Base-by-base conservation (phyloP, 2,888 invertebrate genomes). In the Cheiracanthium punctorium region DNA sequence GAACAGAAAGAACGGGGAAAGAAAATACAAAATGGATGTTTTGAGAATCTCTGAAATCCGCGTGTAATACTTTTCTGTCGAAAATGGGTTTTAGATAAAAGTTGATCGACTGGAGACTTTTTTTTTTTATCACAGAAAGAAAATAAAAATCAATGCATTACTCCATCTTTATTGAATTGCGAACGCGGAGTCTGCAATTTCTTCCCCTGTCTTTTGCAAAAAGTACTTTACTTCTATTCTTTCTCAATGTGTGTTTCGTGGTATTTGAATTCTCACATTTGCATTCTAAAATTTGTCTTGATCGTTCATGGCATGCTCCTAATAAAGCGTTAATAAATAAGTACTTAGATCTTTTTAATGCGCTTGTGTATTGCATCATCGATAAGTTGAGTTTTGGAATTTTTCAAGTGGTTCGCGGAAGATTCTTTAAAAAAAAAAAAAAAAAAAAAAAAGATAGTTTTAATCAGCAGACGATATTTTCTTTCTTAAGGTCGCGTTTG, bases 71-170 rank as follows among this genome's bases (percentile, higher is more conserved):
- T 82, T 70, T 75, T 58, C 41, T 33, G 17, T 58, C 14, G 73
- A 52, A 84, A 72, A 84, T 84, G 77, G 82, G 77, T 84, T 84
- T 84, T 69, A 65, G 77, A 84, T 76, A 73, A 52, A 76, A 67
- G 65, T 58, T 58, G 58, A 58, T 24, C 58, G 58, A 58, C 58
- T 58, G 58, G 4, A 58, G 58, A 58, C 58, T 24, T 24, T 58
- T 58, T 58, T 58, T 58, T 58, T 24, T 24, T 4, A 5, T 2
- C 37, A 37, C n/a, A 33, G 12, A 43, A 10, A 80, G 64, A 24
- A 43, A 74, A 41, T 65, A 65, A 52, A 17, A 58, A 58, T 58
- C 58, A 58, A 58, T 58, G 58, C 58, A 17, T 2, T 48, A 2
- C 24, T 58, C 24, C 4, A 1, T 58, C 58, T 58, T 58, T 58